These are phyloP conservation scores for Drosophila greeni DNA, from an alignment of 2,888 invertebrate species.

Conservation along the genomic window DNA sequence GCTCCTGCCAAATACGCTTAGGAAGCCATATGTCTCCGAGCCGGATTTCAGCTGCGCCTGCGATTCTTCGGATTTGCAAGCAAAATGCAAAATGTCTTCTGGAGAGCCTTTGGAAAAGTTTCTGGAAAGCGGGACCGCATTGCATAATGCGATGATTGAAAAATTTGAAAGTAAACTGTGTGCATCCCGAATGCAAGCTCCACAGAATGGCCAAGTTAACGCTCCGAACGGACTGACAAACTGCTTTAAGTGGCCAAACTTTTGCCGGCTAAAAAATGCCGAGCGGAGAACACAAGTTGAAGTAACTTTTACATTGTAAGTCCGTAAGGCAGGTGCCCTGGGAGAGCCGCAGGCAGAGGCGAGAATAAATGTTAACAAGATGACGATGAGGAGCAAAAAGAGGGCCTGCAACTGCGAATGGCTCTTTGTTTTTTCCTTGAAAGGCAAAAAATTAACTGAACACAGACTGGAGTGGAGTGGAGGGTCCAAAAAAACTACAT, in stretches of 20 bases:
- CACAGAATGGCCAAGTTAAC: conserved; percentile 40
- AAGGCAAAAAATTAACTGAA: conserved; percentile 38
- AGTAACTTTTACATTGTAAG: conserved; percentile 58
- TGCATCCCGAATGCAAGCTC: conserved; percentile 32
- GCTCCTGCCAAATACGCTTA: conserved; percentile 44
- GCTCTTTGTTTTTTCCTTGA: conserved; percentile 36
- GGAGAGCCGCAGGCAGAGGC: conserved; percentile 21
- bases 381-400: conserved; percentile 29
- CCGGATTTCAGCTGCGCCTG: conserved; percentile 41
- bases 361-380: conserved; percentile 72
- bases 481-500: conserved; percentile 28
- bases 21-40: conserved; percentile 29
- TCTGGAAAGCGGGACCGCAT: conserved; percentile 14
- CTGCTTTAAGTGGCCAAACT: conserved; percentile 51
- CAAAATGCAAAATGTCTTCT: conserved; percentile 29
- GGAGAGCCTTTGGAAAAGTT: conserved; percentile 21
- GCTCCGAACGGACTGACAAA: conserved; percentile 49
- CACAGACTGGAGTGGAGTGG: conserved; percentile 22
- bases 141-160: conserved; percentile 41
- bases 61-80: conserved; percentile 16
- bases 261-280: conserved; percentile 28
- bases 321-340: conserved; percentile 37
- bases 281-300: conserved; percentile 32
- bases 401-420: conserved; percentile 12
- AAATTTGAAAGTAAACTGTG: conserved; percentile 40